These are phyloP conservation scores for Phytoseiulus persimilis DNA, from an alignment of 2,888 invertebrate species.

Conservation along the genomic window DNA sequence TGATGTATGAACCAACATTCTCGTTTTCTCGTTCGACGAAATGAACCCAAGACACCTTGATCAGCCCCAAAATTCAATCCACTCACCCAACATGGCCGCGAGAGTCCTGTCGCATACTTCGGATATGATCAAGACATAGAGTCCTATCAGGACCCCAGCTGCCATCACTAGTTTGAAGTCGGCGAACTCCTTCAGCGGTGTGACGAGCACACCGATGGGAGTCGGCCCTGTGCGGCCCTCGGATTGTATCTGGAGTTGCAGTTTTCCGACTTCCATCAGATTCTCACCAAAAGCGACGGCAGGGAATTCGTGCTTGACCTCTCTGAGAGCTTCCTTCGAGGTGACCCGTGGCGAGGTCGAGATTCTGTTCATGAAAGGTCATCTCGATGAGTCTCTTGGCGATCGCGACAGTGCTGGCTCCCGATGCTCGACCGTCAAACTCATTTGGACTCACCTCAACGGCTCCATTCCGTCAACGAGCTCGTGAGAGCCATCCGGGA, in stretches of 20 bases:
- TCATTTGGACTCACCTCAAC: background rate
- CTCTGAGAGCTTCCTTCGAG: background rate
- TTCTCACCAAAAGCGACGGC: background rate
- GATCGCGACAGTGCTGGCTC: no score
- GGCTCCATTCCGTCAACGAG: background rate
- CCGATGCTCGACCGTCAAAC: no score
- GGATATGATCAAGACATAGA: slow-evolving; percentile 74
- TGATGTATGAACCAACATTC: no score
- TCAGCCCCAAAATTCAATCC: no score
- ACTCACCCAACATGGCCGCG: slow-evolving; percentile 63
- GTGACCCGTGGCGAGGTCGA: background rate
- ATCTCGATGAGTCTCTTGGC: no score
- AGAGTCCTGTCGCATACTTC: slow-evolving; percentile 75
- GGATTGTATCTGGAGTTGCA: slow-evolving; percentile 30
- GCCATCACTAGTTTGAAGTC: slow-evolving; percentile 58
- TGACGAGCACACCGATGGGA: slow-evolving; percentile 39
- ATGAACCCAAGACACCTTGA: no score
- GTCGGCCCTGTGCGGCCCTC: slow-evolving; percentile 8
- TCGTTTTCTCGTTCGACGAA: no score
- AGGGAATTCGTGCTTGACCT: background rate
- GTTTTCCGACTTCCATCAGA: background rate
- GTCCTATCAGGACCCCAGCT: slow-evolving; percentile 60
- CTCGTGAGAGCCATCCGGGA: slow-evolving; percentile 45
- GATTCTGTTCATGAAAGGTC: background rate
- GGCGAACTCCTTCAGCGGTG: slow-evolving; percentile 40